Evolutionary conservation across 2,797 vertebrate species (phyloP), one percentile per base, ranked within the genome.

Genomic region (Cottoperca gobio): DNA sequence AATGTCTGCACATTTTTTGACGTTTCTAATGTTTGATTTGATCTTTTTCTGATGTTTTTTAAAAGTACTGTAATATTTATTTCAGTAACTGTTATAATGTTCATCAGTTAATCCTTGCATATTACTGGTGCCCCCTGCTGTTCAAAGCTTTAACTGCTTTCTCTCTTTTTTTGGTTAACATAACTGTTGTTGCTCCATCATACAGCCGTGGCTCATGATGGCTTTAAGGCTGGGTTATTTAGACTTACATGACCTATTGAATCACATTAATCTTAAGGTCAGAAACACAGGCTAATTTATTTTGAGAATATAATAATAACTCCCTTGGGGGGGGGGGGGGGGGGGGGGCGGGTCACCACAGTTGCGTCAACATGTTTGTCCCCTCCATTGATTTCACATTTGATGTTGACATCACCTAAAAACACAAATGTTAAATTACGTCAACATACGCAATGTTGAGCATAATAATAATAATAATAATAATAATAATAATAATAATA

Each of bases 81-180:
- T 40, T 65, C 66, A 72, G 7, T 71, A 33, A 54, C 39, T 73
- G 53, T 68, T 60, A 12, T 50, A 17, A 65, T 46, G 14, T 53
- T 37, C 12, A 78, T 65, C 66, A 37, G 40, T 53, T 35, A 40
- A 63, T 81, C 80, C 76, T 48, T 49, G 78, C 57, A 87, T 82
- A 81, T 88, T 85, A 62, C 85, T 91, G 83, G 87, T 86, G 89
- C 93, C 93, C 91, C 88, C 93, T 94, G 89, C 91, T 93, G 93
- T 89, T 86, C 69, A 88, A 73, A 87, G 14, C 11, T 19, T 21
- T 55, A 67, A 81, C 52, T 84, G 33, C 76, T 7, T 21, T 26
- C 16, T 50, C 0, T 16, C 39, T 35, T 31, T 8, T 23, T 21
- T 48, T 37, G 26, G 12, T 26, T 37, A 19, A 50, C 9, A 37